A percentile compares a stretch with the other conserved stretches of the same genome.
phyloP scores from a whole-genome alignment of 2,888 invertebrate genomes.

The Aleiodes leptofemur region DNA sequence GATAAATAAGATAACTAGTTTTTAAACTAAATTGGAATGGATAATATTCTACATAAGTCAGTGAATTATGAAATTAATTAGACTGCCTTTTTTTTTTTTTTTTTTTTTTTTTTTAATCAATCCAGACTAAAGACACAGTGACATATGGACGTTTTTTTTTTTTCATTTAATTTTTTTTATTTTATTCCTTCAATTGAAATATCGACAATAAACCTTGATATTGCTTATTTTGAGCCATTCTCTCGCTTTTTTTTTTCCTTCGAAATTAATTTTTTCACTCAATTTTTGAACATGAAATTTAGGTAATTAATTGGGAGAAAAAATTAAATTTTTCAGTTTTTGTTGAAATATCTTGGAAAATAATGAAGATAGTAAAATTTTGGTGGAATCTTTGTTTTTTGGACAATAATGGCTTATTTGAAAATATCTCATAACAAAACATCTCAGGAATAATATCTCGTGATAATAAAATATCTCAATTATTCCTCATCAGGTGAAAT shows the following conservation, averaged over 20 bases:
- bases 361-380: too few relatives aligned
- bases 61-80: conserved; percentile 8
- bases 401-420: too few relatives aligned
- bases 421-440: too few relatives aligned
- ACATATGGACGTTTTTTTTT: conserved; percentile 11
- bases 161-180: not conserved
- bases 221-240: conserved; percentile 10
- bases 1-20: conserved; percentile 10
- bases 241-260: not conserved
- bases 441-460: too few relatives aligned
- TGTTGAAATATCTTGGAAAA: too few relatives aligned
- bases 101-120: conserved; percentile 8
- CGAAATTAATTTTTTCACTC: not conserved
- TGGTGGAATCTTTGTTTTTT: too few relatives aligned
- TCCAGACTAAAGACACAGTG: conserved; percentile 33
- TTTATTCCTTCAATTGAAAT: not conserved
- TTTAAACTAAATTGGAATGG: conserved; percentile 22
- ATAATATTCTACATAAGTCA: conserved; percentile 7
- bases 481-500: too few relatives aligned
- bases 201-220: conserved; percentile 22
- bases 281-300: not conserved
- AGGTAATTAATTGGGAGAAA: not conserved
- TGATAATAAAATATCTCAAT: too few relatives aligned
- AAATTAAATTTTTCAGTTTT: too few relatives aligned
- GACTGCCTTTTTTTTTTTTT: not conserved